Percentiles rank a stretch among this genome's conserved stretches.
These are phyloP conservation scores for Micromesistius poutassou DNA, from an alignment of 2,797 vertebrate genomes.

Conservation along the genomic window DNA sequence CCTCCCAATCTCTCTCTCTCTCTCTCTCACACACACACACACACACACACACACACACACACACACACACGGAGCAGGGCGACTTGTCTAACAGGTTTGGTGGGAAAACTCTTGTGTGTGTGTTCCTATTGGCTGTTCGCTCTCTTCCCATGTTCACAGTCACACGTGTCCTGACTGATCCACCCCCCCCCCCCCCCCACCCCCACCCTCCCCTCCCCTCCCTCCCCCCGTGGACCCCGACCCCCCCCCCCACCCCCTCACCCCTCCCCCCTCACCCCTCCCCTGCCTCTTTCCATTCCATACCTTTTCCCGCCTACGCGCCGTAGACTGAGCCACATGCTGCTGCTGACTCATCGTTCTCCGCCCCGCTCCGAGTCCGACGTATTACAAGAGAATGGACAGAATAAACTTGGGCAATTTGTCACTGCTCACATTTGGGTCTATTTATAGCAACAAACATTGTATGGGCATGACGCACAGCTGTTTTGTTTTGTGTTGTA, in stretches of 20 bases:
- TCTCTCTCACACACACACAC: too few relatives aligned
- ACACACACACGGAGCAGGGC: too few relatives aligned
- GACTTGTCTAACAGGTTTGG: not conserved
- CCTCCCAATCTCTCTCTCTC: too few relatives aligned
- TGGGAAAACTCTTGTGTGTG: not conserved
- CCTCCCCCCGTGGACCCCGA: slow-evolving; percentile 8
- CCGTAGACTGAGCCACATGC: slow-evolving; percentile 39
- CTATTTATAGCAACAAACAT: slow-evolving; percentile 46
- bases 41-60: too few relatives aligned
- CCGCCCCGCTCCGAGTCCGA: slow-evolving; percentile 28
- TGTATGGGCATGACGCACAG: slow-evolving; percentile 21
- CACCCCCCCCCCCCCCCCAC: too few relatives aligned
- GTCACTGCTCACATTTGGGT: slow-evolving; percentile 14
- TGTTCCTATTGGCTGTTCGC: not conserved
- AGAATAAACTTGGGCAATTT: slow-evolving; percentile 30
- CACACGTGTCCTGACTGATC: not conserved
- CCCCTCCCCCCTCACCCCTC: slow-evolving; percentile 17
- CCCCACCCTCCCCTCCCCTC: too few relatives aligned
- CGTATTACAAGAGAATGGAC: slow-evolving; percentile 35
- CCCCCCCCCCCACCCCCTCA: too few relatives aligned
- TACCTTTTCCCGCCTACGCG: slow-evolving; percentile 20
- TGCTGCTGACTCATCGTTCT: slow-evolving; percentile 58
- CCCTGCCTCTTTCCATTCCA: slow-evolving; percentile 1
- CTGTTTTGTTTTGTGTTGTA: slow-evolving; percentile 11
- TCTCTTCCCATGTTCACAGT: not conserved